These are phyloP conservation scores for Gymnogyps californianus DNA, from an alignment of 2,113 vertebrate genomes.

Conservation along the genomic window DNA sequence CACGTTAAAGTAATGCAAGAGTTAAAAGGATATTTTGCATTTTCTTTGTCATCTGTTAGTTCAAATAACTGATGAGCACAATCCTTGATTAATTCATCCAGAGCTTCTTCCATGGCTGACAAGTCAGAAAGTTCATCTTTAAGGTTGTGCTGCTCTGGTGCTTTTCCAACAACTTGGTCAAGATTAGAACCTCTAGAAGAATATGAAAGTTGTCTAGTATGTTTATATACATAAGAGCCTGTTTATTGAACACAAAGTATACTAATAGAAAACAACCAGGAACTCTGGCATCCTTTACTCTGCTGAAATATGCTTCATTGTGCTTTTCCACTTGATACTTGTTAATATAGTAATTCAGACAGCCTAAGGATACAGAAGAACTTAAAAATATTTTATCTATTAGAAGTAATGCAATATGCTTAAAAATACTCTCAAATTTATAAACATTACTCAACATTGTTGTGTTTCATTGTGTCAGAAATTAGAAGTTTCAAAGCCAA, in stretches of 20 bases:
- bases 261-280: neutral
- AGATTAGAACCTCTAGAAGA: conserved; percentile 76
- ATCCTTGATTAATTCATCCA: conserved; percentile 88
- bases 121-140: conserved; percentile 81
- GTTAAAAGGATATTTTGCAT: conserved; percentile 88
- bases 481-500: conserved; percentile 13
- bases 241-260: neutral
- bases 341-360: neutral
- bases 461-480: neutral
- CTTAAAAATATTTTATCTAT: neutral
- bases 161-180: conserved; percentile 39
- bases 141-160: conserved; percentile 62
- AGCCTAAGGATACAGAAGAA: neutral
- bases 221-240: neutral
- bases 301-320: neutral
- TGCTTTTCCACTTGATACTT: neutral
- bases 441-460: neutral
- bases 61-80: conserved; percentile 87
- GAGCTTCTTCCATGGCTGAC: conserved; percentile 84
- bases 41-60: conserved; percentile 81
- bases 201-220: neutral
- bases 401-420: neutral
- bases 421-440: neutral
- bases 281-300: neutral
- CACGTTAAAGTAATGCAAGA: neutral